Base-by-base conservation (phyloP, 2,888 invertebrate genomes). In the Habrosyne pyritoides region DNA sequence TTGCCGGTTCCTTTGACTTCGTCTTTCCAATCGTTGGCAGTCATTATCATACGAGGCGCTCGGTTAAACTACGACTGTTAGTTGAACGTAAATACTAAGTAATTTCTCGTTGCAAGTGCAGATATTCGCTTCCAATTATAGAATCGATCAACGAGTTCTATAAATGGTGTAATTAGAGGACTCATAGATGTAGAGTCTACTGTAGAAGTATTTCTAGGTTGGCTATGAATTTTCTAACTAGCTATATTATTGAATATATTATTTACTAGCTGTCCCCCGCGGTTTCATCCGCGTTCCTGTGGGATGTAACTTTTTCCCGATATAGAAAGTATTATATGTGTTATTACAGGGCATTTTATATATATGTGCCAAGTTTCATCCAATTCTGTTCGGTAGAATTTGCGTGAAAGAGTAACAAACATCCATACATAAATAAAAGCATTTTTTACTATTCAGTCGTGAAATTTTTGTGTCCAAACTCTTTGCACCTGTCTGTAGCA, bases 111-210 rank as follows among this genome's bases (percentile, higher is more conserved):
- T 24, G 48, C 24, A 18, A 49, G 26, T 28, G 49, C 26, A 49
- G 26, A 49, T n/a, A 49, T 49, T 49, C n/a, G 28, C 49, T 49
- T 8, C n/a, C n/a, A 49, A 10, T 18, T 46, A 7, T 6, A 46
- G 21, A 46, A 49, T 49, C 26, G 26, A 49, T 49, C 18, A 49
- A 26, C 26, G 24, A 49, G 49, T 49, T 49, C 28, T 14, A 14
- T 18, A 26, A 24, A 26, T 26, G 49, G 14, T n/a, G 26, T 49
- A 49, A 49, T 49, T 49, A 49, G 14, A 8, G 14, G 18, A 26
- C 26, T 49, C 24, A 49, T 49, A 24, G 49, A 8, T 18, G 10
- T 49, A 26, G 26, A 49, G 26, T 26, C 26, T n/a, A 18, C 49
- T 49, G n/a, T n/a, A 33, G n/a, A 8, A n/a, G 10, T 30, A 12